These are phyloP conservation scores for Rhyacophila evoluta DNA, from an alignment of 2,888 invertebrate genomes.

Conservation along the genomic window DNA sequence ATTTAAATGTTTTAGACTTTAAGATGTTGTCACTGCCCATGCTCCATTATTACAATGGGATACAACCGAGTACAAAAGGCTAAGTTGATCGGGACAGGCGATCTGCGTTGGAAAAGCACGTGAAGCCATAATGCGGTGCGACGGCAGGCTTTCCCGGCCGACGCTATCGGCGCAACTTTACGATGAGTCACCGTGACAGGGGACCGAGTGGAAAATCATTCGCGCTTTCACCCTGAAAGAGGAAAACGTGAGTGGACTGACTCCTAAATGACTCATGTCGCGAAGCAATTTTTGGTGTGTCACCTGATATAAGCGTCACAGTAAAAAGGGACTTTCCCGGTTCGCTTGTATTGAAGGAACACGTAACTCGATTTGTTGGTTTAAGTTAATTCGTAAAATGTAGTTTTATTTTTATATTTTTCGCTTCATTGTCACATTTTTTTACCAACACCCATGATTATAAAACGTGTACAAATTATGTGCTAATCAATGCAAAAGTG, in stretches of 20 bases:
- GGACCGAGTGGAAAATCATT: background rate
- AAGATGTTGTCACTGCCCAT: too few species aligned
- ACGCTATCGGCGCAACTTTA: slow-evolving; percentile 11
- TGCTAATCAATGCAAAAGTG: too few species aligned
- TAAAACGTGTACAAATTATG: too few species aligned
- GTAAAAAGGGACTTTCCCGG: background rate
- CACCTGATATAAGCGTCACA: background rate
- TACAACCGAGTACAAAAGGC: background rate
- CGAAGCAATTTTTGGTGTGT: slow-evolving; percentile 6
- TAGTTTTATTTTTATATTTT: too few species aligned
- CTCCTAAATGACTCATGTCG: background rate
- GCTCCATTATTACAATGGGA: too few species aligned
- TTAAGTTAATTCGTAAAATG: too few species aligned
- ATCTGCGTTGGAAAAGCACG: background rate
- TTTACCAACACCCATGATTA: too few species aligned
- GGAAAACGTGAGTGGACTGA: slow-evolving; percentile 12
- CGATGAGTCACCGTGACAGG: background rate
- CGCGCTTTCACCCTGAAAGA: background rate
- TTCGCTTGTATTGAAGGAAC: too few species aligned
- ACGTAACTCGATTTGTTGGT: too few species aligned
- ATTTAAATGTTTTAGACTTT: too few species aligned
- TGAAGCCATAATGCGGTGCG: background rate
- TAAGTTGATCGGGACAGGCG: background rate
- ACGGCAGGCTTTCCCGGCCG: background rate
- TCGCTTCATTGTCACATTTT: too few species aligned